These are phyloP conservation scores for Sussaba pulchella DNA, from an alignment of 2,888 invertebrate genomes.

Conservation along the genomic window DNA sequence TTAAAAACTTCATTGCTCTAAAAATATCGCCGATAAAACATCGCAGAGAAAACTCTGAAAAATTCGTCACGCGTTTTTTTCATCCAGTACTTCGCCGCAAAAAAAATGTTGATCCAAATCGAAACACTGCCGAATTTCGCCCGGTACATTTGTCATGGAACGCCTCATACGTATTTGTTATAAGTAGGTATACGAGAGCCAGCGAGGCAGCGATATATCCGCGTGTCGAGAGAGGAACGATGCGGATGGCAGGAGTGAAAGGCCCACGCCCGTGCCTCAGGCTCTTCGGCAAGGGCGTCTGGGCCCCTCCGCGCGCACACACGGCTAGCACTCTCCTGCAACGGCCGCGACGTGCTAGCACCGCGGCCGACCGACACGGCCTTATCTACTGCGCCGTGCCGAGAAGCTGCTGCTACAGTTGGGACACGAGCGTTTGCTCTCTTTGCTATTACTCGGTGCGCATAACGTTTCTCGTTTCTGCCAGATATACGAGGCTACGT, in stretches of 20 bases:
- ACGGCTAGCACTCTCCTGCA: slow-evolving; percentile 63
- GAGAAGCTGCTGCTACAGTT: slow-evolving; percentile 41
- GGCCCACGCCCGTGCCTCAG: slow-evolving; percentile 84
- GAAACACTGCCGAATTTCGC: too few relatives aligned
- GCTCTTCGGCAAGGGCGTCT: slow-evolving; percentile 83
- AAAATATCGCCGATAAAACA: too few relatives aligned
- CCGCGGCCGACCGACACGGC: slow-evolving; percentile 61
- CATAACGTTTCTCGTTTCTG: slow-evolving; percentile 71
- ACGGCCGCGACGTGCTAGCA: slow-evolving; percentile 56
- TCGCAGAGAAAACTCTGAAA: too few relatives aligned
- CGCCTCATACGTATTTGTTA: slow-evolving; percentile 27
- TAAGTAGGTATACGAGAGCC: slow-evolving; percentile 65
- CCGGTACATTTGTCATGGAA: too few relatives aligned
- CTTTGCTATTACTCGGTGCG: slow-evolving; percentile 39
- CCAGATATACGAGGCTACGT: slow-evolving; percentile 61
- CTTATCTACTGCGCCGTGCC: slow-evolving; percentile 54
- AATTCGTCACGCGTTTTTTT: too few relatives aligned
- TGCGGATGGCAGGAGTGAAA: slow-evolving; percentile 84
- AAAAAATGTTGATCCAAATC: too few relatives aligned
- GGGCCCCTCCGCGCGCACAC: slow-evolving; percentile 78
- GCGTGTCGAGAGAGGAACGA: slow-evolving; percentile 78
- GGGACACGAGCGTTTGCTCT: slow-evolving; percentile 32
- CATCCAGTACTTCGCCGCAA: too few relatives aligned
- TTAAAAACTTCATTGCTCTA: too few relatives aligned
- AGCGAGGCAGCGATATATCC: slow-evolving; percentile 72